Base-by-base conservation (phyloP, 2,113 vertebrate species). In the Calypte anna region DNA sequence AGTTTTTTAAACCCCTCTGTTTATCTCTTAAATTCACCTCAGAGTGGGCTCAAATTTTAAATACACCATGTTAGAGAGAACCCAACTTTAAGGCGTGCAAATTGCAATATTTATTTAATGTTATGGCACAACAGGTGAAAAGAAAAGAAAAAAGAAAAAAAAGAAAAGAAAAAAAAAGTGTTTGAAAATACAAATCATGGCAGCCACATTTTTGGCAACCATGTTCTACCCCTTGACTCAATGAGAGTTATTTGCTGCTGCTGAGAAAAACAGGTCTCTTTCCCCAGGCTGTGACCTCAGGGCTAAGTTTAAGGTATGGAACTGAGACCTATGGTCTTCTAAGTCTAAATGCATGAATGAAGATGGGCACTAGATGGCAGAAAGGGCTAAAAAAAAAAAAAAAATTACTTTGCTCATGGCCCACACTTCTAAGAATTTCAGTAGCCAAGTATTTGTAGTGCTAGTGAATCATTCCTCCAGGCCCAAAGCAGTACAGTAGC, bases 341-440 rank as follows among this genome's bases (percentile, higher is more conserved):
- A 12, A 44, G 21, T n/a, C 66, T 79, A 57, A 74, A 28, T 53
- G 86, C 74, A 81, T 2, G 0, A 83, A 73, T 0, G 1, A 7
- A 28, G 54, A 75, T 53, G 46, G 46, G 57, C 88, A 86, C 83
- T 92, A 95, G 96, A 44, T 94, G 83, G 86, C 80, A 70, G 88
- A 64, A 91, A 75, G 62, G 23, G 23, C 55, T 91, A 31, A 59
- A 82, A 61, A 69, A 31, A 59, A 82, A 61, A 69, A 50, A 61
- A 40, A 40, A 40, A 40, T 12, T 6, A 7, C 43, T 62, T 46
- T 1, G 0, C 10, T 53, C 80, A 14, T 0, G 1, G 44, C 13
- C 13, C n/a, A 23, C 10, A 4, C 43, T 80, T 68, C 23, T 6
- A 61, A 90, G 81, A 82, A 80, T 33, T 23, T 67, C 53, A 57